Conservation (phyloP, 53 echinoderm and acorn worm species). For the Mesocentrotus franciscanus region DNA sequence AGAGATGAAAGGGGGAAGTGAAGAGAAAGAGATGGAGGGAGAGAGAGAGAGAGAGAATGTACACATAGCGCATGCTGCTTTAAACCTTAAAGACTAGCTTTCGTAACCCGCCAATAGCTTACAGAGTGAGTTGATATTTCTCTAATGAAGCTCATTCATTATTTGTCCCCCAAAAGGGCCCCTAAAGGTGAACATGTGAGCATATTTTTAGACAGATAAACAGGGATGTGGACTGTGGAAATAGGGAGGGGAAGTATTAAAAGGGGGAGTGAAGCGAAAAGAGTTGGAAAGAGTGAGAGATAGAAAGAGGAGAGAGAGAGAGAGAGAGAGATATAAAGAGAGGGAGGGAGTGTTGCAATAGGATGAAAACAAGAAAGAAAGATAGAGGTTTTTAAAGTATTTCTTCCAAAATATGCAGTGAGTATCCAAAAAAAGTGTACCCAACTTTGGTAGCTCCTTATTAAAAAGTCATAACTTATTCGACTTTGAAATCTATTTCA, state of each 20-base stretch:
- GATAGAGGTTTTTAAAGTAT: too few relatives aligned
- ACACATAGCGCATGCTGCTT: not conserved
- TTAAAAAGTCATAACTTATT: too few relatives aligned
- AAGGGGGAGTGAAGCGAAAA: too few relatives aligned
- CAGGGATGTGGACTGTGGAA: not conserved
- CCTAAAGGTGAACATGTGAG: not conserved
- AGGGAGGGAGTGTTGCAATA: too few relatives aligned
- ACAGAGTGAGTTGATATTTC: not conserved
- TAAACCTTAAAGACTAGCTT: not conserved
- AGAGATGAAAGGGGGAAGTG: not conserved
- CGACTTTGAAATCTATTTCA: too few relatives aligned
- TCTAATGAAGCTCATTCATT: not conserved
- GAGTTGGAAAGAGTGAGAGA: not conserved
- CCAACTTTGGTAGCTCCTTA: too few relatives aligned
- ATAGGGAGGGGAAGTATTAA: too few relatives aligned
- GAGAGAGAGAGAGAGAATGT: not conserved
- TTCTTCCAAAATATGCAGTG: too few relatives aligned
- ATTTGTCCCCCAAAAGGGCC: not conserved
- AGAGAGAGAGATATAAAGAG: not conserved
- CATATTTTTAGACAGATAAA: not conserved
- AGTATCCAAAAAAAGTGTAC: too few relatives aligned
- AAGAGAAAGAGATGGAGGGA: not conserved
- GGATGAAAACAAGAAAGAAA: too few relatives aligned
- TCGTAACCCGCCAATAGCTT: not conserved
- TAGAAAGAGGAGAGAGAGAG: conserved; percentile 2